These are phyloP conservation scores for Plebejus melissa DNA, from an alignment of 2,888 invertebrate genomes.

Conservation along the genomic window DNA sequence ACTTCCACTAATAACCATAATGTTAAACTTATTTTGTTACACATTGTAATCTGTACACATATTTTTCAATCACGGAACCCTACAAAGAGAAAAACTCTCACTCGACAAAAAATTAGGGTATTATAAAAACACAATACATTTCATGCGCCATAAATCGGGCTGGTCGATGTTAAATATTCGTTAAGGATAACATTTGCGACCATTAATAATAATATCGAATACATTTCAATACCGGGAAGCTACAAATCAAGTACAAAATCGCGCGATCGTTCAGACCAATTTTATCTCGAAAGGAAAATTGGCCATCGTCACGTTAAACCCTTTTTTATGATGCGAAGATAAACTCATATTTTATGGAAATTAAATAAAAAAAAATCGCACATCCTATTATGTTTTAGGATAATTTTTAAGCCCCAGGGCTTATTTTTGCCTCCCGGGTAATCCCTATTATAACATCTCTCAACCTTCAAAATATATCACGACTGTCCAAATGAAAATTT, in stretches of 20 bases:
- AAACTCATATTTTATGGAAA: constrained; percentile 27
- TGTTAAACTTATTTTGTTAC: too few species aligned
- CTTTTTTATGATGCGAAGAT: constrained; percentile 30
- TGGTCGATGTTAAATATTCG: constrained; percentile 70
- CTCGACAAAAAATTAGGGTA: constrained; percentile 19
- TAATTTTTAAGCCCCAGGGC: constrained; percentile 16
- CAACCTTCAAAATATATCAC: constrained; percentile 3
- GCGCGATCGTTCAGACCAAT: constrained; percentile 32
- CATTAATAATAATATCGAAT: constrained; percentile 70
- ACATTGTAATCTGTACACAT: too few species aligned
- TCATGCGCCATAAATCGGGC: constrained; percentile 53
- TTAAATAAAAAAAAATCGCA: constrained; percentile 22
- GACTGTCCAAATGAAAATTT: neutral
- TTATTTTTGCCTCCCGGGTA: neutral
- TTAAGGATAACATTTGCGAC: constrained; percentile 57
- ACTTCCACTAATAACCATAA: too few species aligned
- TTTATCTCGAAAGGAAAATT: constrained; percentile 34
- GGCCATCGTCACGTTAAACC: constrained; percentile 31
- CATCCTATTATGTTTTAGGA: constrained; percentile 11
- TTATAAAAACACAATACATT: constrained; percentile 29
- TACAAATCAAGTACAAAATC: constrained; percentile 41
- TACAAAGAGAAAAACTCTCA: neutral
- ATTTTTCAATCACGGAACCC: constrained; percentile 3
- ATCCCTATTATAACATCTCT: neutral
- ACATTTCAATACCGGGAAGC: constrained; percentile 45